Evolutionary conservation across 1,140 invertebrate species (phyloP), one percentile per base, ranked within the genome.

Genomic region (Temnothorax curvispinosus): DNA sequence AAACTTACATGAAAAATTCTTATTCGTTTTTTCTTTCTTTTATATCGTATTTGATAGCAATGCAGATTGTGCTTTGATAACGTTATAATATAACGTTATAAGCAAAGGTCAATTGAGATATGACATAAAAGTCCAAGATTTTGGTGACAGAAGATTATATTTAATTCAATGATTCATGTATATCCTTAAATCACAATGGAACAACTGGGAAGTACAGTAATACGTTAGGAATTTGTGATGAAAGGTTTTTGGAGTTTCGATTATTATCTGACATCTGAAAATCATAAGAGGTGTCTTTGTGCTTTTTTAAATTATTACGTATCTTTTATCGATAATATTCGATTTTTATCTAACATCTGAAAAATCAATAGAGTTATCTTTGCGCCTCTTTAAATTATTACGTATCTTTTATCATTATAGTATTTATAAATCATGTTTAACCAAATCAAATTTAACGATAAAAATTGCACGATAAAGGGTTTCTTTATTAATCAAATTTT

Each of bases 41-140:
- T 7, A 50, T 38, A 78, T 67, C 18, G 3, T 13, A 9, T 78
- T 74, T 27, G 13, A n/a, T 4, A 15, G 18, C 6, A 44, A 38
- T 64, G 18, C 27, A 38, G 58, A 78, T 65, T 52, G 4, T n/a
- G 11, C 1, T 35, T 35, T 5, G n/a, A 65, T 78, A 69, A 80
- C 21, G 18, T 52, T n/a, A n/a, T 13, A 44, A 65, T 15, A 65
- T 78, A 69, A 80, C 21, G 18, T 52, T n/a, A n/a, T 13, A 44
- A 67, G 9, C 62, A 52, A 67, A 62, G 76, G 3, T 27, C 35
- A 13, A 41, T 67, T 38, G 7, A 75, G 35, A 76, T 60, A 77
- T 44, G 13, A 41, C 54, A 1, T 13, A 27, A 35, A 69, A 80
- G 54, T 69, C 15, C n/a, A 67, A 80, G 44, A n/a, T 0, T n/a